Percentiles rank a stretch among this genome's conserved stretches.
phyloP scores from a whole-genome alignment of 1,140 invertebrate species.

The Drosophila obscura region DNA sequence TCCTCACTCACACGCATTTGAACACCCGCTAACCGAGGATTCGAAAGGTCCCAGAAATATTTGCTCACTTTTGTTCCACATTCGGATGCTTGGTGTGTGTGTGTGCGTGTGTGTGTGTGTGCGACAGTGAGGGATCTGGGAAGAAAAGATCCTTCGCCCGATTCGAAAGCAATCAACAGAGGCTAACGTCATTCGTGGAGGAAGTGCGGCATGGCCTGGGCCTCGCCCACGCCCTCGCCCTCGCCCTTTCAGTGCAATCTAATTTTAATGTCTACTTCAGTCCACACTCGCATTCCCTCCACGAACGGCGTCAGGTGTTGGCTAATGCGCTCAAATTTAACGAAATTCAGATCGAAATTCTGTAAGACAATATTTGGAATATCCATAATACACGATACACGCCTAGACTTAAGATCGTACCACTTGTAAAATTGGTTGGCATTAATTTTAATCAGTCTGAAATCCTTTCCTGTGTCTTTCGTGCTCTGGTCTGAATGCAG shows the following conservation, averaged over 20 bases:
- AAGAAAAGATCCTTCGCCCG: background rate
- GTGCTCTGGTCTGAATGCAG: background rate
- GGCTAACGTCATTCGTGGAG: constrained; percentile 69
- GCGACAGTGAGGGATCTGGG: background rate
- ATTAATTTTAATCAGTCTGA: constrained; percentile 54
- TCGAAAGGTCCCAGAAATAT: background rate
- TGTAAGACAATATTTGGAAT: constrained; percentile 28
- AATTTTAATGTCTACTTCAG: constrained; percentile 36
- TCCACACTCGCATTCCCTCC: constrained; percentile 48
- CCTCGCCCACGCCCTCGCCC: background rate
- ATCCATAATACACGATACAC: constrained; percentile 26
- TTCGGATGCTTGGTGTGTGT: constrained; percentile 22
- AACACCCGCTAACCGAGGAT: constrained; percentile 34
- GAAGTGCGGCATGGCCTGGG: constrained; percentile 18
- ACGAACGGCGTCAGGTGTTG: constrained; percentile 80
- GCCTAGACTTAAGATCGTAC: constrained; percentile 51
- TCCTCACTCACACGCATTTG: constrained; percentile 29
- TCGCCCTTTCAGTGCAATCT: constrained; percentile 40
- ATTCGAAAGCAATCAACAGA: constrained; percentile 69
- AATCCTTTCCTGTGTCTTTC: constrained; percentile 67
- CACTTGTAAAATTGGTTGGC: constrained; percentile 69
- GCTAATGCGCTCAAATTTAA: constrained; percentile 58
- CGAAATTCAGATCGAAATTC: constrained; percentile 13
- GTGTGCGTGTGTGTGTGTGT: constrained; percentile 21
- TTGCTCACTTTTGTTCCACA: constrained; percentile 26